Percentiles rank a stretch among this genome's conserved stretches.
These are phyloP conservation scores for Apteryx mantelli DNA, from an alignment of 2,113 vertebrate species.

Conservation along the genomic window DNA sequence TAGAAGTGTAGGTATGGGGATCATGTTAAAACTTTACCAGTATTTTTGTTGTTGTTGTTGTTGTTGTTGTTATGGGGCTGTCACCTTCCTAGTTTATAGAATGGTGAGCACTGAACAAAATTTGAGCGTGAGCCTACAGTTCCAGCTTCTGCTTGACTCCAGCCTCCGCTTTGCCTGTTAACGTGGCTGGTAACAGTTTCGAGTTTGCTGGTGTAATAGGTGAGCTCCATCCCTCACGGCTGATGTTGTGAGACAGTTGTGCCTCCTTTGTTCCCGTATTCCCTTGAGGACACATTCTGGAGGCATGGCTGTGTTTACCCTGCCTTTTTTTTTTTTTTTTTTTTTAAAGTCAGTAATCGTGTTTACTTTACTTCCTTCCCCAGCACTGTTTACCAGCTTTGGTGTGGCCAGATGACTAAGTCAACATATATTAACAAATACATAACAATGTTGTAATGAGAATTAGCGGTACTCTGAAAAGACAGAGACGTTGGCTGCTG, in stretches of 20 bases:
- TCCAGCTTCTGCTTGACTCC: constrained; percentile 25
- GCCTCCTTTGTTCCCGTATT: constrained; percentile 72
- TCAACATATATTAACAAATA: constrained; percentile 79
- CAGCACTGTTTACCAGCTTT: constrained; percentile 76
- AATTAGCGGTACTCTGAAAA: constrained; percentile 70
- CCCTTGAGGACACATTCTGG: constrained; percentile 72
- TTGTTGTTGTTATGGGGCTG: not conserved
- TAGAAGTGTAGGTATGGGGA: not conserved
- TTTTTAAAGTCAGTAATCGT: constrained; percentile 63
- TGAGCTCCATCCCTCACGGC: constrained; percentile 71
- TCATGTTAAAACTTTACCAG: not conserved
- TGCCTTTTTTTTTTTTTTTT: constrained; percentile 36
- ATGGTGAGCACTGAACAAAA: not conserved
- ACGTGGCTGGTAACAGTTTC: constrained; percentile 32
- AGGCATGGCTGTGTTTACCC: constrained; percentile 73
- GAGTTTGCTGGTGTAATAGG: constrained; percentile 71
- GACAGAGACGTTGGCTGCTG: constrained; percentile 76
- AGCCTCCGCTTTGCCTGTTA: constrained; percentile 48
- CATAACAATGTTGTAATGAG: constrained; percentile 76
- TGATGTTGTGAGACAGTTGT: constrained; percentile 71
- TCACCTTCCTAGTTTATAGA: not conserved
- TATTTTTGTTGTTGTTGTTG: not conserved
- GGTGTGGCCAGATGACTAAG: constrained; percentile 72
- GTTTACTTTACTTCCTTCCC: constrained; percentile 72
- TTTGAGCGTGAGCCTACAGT: constrained; percentile 10